Conservation (phyloP, 2,888 invertebrate species). For the Pristionchus mayeri region DNA sequence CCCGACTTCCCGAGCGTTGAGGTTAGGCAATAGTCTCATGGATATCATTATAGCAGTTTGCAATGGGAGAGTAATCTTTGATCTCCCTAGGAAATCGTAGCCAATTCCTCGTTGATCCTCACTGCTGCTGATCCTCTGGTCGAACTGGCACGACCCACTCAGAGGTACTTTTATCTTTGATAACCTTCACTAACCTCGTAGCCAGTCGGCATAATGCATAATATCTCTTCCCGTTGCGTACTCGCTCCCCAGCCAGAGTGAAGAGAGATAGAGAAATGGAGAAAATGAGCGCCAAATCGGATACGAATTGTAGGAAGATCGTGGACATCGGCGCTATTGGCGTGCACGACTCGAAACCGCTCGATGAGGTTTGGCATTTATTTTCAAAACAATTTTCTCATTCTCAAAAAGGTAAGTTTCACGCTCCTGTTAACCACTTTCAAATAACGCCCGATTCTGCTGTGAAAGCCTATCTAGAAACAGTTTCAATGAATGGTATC, state of each 20-base stretch:
- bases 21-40: not conserved
- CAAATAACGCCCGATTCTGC: not conserved
- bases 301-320: not conserved
- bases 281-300: not conserved
- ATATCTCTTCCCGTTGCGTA: too few relatives aligned
- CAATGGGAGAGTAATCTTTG: too few relatives aligned
- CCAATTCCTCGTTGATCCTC: conserved; percentile 29
- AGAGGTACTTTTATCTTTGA: not conserved
- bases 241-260: not conserved
- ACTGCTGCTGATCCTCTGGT: conserved; percentile 30
- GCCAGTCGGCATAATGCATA: too few relatives aligned
- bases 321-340: conserved; percentile 32
- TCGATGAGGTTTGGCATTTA: conserved; percentile 5
- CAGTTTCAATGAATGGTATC: not conserved
- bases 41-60: too few relatives aligned
- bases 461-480: too few relatives aligned
- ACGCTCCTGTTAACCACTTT: not conserved
- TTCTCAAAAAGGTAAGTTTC: not conserved
- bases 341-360: conserved; percentile 8
- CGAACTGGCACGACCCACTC: conserved; percentile 3
- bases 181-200: not conserved
- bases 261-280: not conserved
- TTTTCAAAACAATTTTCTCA: too few relatives aligned
- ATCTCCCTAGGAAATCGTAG: not conserved
- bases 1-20: not conserved